Percentiles rank a stretch among this genome's conserved stretches.
Conservation (phyloP, 2,113 vertebrate genomes). For the Notarius quadriscutis region DNA sequence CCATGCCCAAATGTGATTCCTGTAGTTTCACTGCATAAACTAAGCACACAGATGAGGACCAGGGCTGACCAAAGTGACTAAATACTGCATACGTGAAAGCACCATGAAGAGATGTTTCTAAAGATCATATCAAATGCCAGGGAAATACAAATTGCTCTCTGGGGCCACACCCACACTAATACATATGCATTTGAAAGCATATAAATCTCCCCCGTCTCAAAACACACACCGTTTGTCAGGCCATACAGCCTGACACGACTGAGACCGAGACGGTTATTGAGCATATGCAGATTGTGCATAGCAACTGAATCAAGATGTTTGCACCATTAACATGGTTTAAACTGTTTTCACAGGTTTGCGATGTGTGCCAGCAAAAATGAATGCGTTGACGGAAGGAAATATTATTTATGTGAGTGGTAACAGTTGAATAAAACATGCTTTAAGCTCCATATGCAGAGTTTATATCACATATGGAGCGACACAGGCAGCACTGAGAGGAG, state of each 20-base stretch:
- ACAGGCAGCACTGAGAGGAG: background rate
- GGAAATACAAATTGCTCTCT: background rate
- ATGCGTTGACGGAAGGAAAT: background rate
- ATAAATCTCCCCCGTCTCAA: too few species aligned
- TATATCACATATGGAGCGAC: background rate
- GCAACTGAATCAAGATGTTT: background rate
- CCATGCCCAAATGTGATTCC: background rate
- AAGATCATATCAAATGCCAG: background rate
- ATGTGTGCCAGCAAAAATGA: background rate
- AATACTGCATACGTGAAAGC: background rate
- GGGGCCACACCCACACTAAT: background rate
- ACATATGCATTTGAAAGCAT: background rate
- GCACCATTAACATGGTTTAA: background rate
- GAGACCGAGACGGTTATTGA: background rate
- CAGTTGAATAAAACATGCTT: background rate
- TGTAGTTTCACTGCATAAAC: background rate
- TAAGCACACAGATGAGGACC: background rate
- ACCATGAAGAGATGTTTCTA: background rate
- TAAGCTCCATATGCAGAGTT: background rate
- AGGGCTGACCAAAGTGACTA: background rate
- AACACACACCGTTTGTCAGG: too few species aligned
- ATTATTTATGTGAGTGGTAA: slow-evolving; percentile 1
- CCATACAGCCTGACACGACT: background rate
- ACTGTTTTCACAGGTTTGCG: background rate
- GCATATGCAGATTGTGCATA: background rate